phyloP scores from a whole-genome alignment of 2,888 invertebrate species.

The Phasia obesa region DNA sequence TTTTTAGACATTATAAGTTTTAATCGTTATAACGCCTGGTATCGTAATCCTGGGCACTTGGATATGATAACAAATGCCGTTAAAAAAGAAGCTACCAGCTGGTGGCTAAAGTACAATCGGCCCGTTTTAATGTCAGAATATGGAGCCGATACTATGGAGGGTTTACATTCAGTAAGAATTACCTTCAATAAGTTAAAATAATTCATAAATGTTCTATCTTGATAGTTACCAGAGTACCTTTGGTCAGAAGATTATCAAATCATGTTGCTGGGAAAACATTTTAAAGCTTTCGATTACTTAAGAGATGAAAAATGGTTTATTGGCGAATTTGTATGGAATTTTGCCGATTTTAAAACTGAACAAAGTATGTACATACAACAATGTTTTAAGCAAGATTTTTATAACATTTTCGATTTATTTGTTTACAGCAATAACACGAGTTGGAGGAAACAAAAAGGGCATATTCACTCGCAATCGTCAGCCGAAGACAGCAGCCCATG shows the following conservation, averaged over 20 bases:
- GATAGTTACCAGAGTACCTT: slow-evolving; percentile 89
- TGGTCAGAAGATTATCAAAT: slow-evolving; percentile 99
- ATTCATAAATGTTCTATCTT: slow-evolving; percentile 47
- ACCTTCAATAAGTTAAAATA: background rate
- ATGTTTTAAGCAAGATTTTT: background rate
- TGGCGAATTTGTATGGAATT: slow-evolving; percentile 99
- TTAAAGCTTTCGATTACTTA: slow-evolving; percentile 93
- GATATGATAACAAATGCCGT: slow-evolving; percentile 89
- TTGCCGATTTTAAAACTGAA: slow-evolving; percentile 98
- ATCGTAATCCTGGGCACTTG: slow-evolving; percentile 90
- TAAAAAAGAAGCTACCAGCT: slow-evolving; percentile 88
- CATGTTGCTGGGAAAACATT: slow-evolving; percentile 91
- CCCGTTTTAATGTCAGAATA: slow-evolving; percentile 97
- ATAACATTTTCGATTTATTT: too few relatives aligned
- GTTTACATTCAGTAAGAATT: slow-evolving; percentile 91
- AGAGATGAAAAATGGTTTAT: slow-evolving; percentile 90
- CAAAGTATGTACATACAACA: slow-evolving; percentile 85
- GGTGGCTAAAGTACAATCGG: slow-evolving; percentile 91
- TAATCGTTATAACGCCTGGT: slow-evolving; percentile 99
- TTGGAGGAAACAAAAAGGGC: slow-evolving; percentile 94
- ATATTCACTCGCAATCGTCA: slow-evolving; percentile 94
- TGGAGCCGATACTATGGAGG: slow-evolving; percentile 96
- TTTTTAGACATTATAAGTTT: slow-evolving; percentile 95
- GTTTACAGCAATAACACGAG: slow-evolving; percentile 86
- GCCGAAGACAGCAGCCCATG: slow-evolving; percentile 94